Base-by-base conservation (phyloP, 2,113 vertebrate species). In the Phasianus colchicus region DNA sequence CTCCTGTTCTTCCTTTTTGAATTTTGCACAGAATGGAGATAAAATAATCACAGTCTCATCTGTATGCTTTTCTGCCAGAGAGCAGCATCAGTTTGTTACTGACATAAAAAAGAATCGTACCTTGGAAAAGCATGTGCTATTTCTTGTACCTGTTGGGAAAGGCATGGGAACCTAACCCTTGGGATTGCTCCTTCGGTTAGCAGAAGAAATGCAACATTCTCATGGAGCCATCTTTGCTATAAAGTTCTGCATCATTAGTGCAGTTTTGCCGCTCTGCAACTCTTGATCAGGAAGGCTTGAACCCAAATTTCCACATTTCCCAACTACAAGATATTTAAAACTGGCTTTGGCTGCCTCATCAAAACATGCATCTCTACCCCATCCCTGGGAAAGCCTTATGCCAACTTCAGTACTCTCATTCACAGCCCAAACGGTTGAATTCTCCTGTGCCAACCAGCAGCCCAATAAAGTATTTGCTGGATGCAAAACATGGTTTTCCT, bases 391-490 rank as follows among this genome's bases (percentile, higher is more conserved):
- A 96, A 94, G 60, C 11, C 86, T 91, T 94, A 96, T 96, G 97
- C 94, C 95, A 94, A 80, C 80, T 93, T 87, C 20, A 45, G n/a
- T 1, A 55, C 93, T 93, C 97, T 95, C 93, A 96, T 81, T 95
- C 95, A 96, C 73, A 93, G 87, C 89, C 86, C 48, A 77, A 82
- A 79, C 67, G 63, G 94, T 27, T 30, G 95, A 97, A 95, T 88
- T 89, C 92, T 97, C 97, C 93, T 94, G 78, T 74, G 84, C 83
- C 72, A 96, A 82, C 94, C 91, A 88, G 89, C 92, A 88, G 71
- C 93, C 98, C 95, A 96, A 95, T 88, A 96, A 97, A 97, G 95
- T 91, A 93, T 92, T 93, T 97, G 60, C 95, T 96, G 77, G 79
- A 96, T 97, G 92, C 84, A 95, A 95, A 97, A 94, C 92, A 74